Evolutionary conservation across 1,140 invertebrate genomes (phyloP), one percentile per base, ranked within the genome.

Genomic region (Drosophila erecta): DNA sequence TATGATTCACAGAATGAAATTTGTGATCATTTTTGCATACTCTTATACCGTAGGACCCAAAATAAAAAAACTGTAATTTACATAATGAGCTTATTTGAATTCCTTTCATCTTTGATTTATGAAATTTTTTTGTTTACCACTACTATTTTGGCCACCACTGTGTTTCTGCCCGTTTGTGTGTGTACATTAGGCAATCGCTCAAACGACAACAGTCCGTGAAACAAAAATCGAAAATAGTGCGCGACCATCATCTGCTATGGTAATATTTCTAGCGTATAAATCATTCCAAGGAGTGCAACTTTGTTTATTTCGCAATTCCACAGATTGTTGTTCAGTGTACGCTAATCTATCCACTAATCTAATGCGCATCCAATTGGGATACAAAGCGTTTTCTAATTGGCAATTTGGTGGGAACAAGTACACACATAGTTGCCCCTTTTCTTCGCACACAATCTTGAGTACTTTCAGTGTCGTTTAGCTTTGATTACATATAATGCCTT

Each of bases 151-250:
- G 1, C 30, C 38, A 14, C 30, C 15, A 20, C 27, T 53, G 60
- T 65, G 10, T 33, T 15, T 40, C 14, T 17, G 46, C 58, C 55
- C 27, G 40, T 40, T 37, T 56, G 7, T 44, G 43, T 57, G 6
- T 40, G 24, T 50, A 43, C 65, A 71, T 71, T 71, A 71, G 65
- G 65, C 67, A 71, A 71, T 71, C 62, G 62, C 70, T 79, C 69
- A 79, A 79, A 61, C 57, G 75, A 79, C 66, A 70, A 70, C 51
- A 70, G 66, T 70, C 67, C 67, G 66, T 71, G 64, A 70, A 71
- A 71, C 67, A 46, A 65, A 71, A 71, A 70, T 71, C 67, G 67
- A 71, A 71, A 71, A 71, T 71, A 70, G 66, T 70, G 47, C 64
- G 47, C 66, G 50, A 70, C 64, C 64, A 70, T 70, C 66, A 65